Base-by-base conservation (phyloP, 2,113 vertebrate genomes). In the Rattus rattus region DNA sequence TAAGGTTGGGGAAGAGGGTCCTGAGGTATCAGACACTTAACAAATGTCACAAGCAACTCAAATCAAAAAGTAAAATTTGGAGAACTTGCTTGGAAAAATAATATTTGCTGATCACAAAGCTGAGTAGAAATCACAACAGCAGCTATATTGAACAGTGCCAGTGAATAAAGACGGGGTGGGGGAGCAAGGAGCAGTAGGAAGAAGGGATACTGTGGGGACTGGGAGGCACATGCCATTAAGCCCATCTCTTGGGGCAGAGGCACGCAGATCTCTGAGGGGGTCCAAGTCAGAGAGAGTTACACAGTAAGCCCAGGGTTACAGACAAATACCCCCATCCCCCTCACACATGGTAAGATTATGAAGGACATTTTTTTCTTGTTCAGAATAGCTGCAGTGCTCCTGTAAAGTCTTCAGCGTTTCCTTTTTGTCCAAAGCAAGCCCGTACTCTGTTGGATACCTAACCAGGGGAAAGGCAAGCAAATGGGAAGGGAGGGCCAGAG, bases 21-120 rank as follows among this genome's bases (percentile, higher is more conserved):
- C 76, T 88, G 24, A 39, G 81, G 59, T 69, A 56, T 72, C 33
- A 86, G 30, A 97, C 95, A 87, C 43, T 39, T 11, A 75, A 81
- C 47, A 83, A 94, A 84, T 49, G 56, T 69, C 83, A 73, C 92
- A 30, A 65, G 91, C 61, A 36, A 87, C 47, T 94, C 56, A 73
- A 96, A 87, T 19, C 39, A 90, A 73, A 96, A 79, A 96, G 90
- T 54, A 90, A 92, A 88, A 49, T 95, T 92, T 65, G 73, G 43
- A 87, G 54, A 70, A 76, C 67, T 28, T 59, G 63, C 80, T 95
- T 73, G 93, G 77, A 69, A 86, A 94, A 88, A 30, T 20, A 33
- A 67, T 61, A 86, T 88, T 70, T 80, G 79, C 75, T 76, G 36
- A 91, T 84, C 72, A 79, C 75, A 91, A 94, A 94, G 67, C n/a